Conservation (phyloP, 92 coral and sea anemone genomes). For the Muricea muricata region DNA sequence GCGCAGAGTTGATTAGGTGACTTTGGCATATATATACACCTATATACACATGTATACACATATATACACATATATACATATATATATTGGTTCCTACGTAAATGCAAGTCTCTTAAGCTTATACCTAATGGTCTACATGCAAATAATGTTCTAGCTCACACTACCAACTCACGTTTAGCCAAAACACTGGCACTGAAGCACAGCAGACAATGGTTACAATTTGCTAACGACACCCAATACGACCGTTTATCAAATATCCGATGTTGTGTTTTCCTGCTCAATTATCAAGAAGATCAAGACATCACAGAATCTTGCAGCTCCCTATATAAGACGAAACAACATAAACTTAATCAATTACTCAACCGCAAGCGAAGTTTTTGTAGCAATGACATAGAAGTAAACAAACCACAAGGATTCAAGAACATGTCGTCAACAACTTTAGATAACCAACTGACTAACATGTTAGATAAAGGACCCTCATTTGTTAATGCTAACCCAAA, state of each 20-base stretch:
- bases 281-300: constrained; percentile 27
- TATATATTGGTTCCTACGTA: too few species aligned
- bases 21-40: too few species aligned
- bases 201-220: constrained; percentile 44
- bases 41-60: too few species aligned
- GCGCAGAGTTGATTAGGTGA: too few species aligned
- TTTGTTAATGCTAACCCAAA: constrained; percentile 17
- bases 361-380: not conserved
- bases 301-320: not conserved
- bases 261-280: constrained; percentile 25
- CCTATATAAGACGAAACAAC: not conserved
- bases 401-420: not conserved
- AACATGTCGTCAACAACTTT: not conserved
- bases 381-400: not conserved
- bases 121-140: constrained; percentile 14
- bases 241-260: constrained; percentile 14
- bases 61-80: too few species aligned
- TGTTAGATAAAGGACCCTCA: constrained; percentile 3
- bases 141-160: not conserved
- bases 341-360: not conserved
- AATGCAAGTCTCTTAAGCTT: not conserved
- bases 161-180: constrained; percentile 19
- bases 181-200: constrained; percentile 31
- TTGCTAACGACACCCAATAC: constrained; percentile 30
- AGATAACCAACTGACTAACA: not conserved